phyloP scores from a whole-genome alignment of 2,888 invertebrate species.

The Coecobrya sp. region DNA sequence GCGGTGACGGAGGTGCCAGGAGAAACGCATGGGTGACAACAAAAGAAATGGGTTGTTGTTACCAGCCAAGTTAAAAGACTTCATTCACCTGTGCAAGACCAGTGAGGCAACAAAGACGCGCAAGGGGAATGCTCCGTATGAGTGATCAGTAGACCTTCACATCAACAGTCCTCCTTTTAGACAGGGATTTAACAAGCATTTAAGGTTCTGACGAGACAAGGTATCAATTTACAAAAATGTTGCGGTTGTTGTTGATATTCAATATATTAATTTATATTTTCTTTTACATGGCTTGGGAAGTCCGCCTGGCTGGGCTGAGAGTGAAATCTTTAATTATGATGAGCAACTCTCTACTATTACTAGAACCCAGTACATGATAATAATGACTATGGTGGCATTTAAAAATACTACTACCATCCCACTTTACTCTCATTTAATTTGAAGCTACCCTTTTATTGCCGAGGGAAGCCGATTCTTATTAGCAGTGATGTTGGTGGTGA shows the following conservation, averaged over 20 bases:
- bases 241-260: background rate
- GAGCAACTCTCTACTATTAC: background rate
- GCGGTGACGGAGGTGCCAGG: background rate
- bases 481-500: background rate
- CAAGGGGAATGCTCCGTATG: background rate
- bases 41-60: background rate
- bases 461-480: background rate
- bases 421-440: background rate
- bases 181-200: background rate
- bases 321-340: background rate
- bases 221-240: background rate
- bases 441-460: background rate
- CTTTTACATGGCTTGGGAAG: background rate
- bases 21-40: conserved; percentile 2
- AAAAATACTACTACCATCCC: background rate
- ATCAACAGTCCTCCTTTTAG: no score
- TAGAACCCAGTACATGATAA: background rate
- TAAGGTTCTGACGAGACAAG: background rate
- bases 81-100: background rate
- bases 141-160: background rate
- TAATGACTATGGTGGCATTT: background rate
- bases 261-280: background rate
- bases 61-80: background rate
- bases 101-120: no score
- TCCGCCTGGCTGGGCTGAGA: background rate